Evolutionary conservation across 2,888 invertebrate species (phyloP).

Genomic region (Heliothis peltigera): DNA sequence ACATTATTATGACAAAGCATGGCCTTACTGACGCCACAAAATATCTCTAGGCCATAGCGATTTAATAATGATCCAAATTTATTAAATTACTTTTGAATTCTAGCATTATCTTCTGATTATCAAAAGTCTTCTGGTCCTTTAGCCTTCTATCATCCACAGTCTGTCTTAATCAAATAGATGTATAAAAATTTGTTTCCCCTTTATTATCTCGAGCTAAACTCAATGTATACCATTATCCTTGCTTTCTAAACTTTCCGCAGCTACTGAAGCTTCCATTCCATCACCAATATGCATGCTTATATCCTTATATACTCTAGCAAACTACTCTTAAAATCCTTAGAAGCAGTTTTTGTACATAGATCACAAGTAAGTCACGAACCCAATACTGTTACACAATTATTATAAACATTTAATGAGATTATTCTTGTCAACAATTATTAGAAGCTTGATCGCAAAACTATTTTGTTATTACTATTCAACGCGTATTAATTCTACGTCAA

Average conservation of each 20-base stretch:
- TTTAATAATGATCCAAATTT: neutral
- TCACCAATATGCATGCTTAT: slow-evolving; percentile 5
- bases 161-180: neutral
- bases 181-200: neutral
- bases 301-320: slow-evolving; percentile 42
- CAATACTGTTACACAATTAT: slow-evolving; percentile 58
- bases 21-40: neutral
- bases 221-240: neutral
- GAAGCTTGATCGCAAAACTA: slow-evolving; percentile 8
- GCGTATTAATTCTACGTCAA: slow-evolving; percentile 98
- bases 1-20: neutral
- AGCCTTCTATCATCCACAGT: neutral
- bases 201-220: neutral
- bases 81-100: neutral
- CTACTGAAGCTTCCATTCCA: neutral
- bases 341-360: slow-evolving; percentile 41
- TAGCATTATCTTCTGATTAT: no score
- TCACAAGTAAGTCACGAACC: slow-evolving; percentile 58
- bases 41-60: neutral
- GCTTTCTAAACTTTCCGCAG: neutral
- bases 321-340: slow-evolving; percentile 33
- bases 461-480: slow-evolving; percentile 91
- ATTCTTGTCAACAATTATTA: slow-evolving; percentile 45
- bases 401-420: slow-evolving; percentile 54
- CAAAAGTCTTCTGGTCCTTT: neutral